These are phyloP conservation scores for Trachelus troglodyta DNA, from an alignment of 2,888 invertebrate genomes.

Conservation along the genomic window DNA sequence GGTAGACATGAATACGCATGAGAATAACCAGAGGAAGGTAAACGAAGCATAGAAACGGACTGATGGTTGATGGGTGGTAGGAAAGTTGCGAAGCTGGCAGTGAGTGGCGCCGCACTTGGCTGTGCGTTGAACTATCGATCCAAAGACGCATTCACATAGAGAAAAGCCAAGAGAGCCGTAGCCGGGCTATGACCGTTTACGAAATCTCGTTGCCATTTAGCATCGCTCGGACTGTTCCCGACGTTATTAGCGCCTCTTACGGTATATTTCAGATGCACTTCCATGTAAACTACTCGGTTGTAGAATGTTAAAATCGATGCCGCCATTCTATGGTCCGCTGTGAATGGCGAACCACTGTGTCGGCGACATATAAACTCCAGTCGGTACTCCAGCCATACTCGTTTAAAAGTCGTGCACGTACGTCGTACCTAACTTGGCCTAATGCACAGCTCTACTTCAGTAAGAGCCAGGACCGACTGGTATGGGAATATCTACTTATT, in stretches of 20 bases:
- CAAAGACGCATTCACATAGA: constrained; percentile 13
- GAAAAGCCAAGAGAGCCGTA: background rate
- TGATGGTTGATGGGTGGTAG: background rate
- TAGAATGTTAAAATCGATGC: background rate
- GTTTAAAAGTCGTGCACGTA: background rate
- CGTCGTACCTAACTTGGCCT: background rate
- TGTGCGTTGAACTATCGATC: constrained; percentile 65
- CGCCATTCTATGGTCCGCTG: background rate
- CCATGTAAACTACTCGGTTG: background rate
- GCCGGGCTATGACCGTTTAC: background rate
- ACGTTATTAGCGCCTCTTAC: background rate
- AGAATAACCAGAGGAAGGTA: background rate
- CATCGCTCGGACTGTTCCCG: background rate
- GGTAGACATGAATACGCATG: constrained; percentile 8
- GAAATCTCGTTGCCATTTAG: background rate
- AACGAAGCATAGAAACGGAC: background rate
- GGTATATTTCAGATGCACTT: background rate
- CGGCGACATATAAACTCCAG: background rate
- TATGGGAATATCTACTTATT: background rate
- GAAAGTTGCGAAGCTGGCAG: constrained; percentile 19
- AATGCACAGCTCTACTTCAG: background rate
- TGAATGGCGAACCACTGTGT: background rate
- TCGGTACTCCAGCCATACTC: background rate
- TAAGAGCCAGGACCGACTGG: background rate
- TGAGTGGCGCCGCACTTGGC: constrained; percentile 50